Base-by-base conservation (phyloP, 2,797 vertebrate species). In the Acipenser oxyrinchus region DNA sequence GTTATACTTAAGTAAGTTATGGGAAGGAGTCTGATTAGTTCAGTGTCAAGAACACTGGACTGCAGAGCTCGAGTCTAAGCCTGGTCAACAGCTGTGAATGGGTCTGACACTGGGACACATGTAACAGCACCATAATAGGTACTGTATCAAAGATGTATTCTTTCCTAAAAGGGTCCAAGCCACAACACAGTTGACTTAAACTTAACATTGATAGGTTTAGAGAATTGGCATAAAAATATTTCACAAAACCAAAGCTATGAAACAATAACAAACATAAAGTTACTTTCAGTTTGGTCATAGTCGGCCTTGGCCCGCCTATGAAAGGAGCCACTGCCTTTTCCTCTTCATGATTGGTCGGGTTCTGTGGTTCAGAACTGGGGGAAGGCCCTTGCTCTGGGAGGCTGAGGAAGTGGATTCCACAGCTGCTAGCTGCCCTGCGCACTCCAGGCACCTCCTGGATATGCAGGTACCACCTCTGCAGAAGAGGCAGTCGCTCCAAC, bases 251-350 rank as follows among this genome's bases (percentile, higher is more conserved):
- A 37, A 37, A 37, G 37, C 37, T 37, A 37, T 37, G 37, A 37
- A 37, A 37, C 37, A 37, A 37, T 37, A 4, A 37, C 37, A 78
- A 74, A 68, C 49, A 70, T 73, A 77, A 6, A 81, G 78, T 86
- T 94, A 99, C 96, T 90, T 92, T 91, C 68, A 98, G 89, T 74
- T 99, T 99, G 62, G 88, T 91, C 86, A 99, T 90, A 23, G 96
- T 99, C 71, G 95, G 97, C 74, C 97, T 90, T 7, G 96, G 97
- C 66, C 97, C 96, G 64, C 96, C 96, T 23, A 91, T 75, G 76
- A 99, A 99, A 48, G 79, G 72, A 72, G 73, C 71, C 48, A 73
- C 63, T 9, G 86, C 83, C 71, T 82, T 76, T 60, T 80, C 37
- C 37, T 37, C 37, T 37, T 37, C 64, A 10, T 65, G 7, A 68